phyloP scores from a whole-genome alignment of 2,888 invertebrate genomes.

The Nemoura dubitans region DNA sequence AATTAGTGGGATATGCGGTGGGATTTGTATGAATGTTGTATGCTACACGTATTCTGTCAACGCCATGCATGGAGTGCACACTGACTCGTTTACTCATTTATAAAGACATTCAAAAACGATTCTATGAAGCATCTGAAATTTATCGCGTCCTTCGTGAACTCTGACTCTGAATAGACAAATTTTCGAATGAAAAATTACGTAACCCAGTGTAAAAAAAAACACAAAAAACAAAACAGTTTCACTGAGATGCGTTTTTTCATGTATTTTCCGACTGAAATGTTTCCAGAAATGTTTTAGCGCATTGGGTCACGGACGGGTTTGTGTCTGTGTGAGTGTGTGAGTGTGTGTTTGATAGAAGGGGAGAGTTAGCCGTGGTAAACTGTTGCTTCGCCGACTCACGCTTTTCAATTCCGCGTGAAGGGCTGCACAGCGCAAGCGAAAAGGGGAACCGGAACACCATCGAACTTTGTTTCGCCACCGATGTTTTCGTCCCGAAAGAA shows the following conservation, averaged over 20 bases:
- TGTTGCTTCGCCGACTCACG: background rate
- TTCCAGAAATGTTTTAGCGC: background rate
- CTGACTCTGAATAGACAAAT: background rate
- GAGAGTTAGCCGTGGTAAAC: background rate
- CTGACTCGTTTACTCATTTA: background rate
- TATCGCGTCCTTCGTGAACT: background rate
- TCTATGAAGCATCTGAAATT: slow-evolving; percentile 22
- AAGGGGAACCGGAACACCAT: background rate
- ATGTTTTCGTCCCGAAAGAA: background rate
- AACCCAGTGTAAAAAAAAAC: background rate
- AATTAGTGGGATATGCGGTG: slow-evolving; percentile 13
- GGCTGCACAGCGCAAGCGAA: background rate
- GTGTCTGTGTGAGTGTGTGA: slow-evolving; percentile 1
- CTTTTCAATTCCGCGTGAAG: background rate
- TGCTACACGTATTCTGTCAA: background rate
- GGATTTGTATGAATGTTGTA: slow-evolving; percentile 27
- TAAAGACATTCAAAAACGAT: slow-evolving; percentile 1
- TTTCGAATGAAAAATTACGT: background rate
- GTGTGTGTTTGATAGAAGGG: background rate
- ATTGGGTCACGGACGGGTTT: background rate
- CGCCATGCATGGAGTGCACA: background rate
- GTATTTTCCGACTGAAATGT: background rate
- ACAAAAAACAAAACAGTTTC: background rate
- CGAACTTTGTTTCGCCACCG: background rate
- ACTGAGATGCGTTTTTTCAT: background rate